A percentile compares a stretch with the other conserved stretches of the same genome.
These are phyloP conservation scores for Corythoichthys intestinalis DNA, from an alignment of 2,113 vertebrate genomes.

Conservation along the genomic window DNA sequence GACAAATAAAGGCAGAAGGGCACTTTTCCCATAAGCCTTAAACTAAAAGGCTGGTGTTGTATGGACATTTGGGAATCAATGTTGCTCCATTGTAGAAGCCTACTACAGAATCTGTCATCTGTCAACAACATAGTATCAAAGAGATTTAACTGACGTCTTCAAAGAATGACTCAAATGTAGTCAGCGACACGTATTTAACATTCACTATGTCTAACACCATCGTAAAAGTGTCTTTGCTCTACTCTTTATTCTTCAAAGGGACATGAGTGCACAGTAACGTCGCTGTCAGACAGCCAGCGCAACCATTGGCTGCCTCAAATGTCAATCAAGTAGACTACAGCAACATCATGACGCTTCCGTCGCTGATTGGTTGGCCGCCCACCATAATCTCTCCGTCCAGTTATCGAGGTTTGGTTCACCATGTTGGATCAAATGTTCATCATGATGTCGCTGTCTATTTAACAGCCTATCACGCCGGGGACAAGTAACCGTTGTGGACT, in stretches of 20 bases:
- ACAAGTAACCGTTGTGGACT: slow-evolving; percentile 23
- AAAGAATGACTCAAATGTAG: not conserved
- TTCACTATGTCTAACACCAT: not conserved
- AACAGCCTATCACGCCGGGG: slow-evolving; percentile 35
- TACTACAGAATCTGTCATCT: not conserved
- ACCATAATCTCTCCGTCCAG: slow-evolving; percentile 42
- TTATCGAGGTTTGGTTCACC: slow-evolving; percentile 49
- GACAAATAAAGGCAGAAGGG: no score
- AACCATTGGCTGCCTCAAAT: slow-evolving; percentile 34
- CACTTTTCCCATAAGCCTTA: no score
- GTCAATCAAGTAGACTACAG: slow-evolving; percentile 49
- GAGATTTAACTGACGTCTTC: not conserved
- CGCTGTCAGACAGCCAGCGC: not conserved
- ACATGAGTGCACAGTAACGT: not conserved
- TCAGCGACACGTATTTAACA: not conserved
- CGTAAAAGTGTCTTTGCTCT: not conserved
- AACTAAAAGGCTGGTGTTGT: no score
- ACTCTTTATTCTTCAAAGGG: not conserved
- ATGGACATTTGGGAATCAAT: no score
- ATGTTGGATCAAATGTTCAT: slow-evolving; percentile 56
- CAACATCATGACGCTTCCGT: slow-evolving; percentile 36
- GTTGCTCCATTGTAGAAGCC: no score
- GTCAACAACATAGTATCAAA: not conserved
- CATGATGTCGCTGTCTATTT: slow-evolving; percentile 5
- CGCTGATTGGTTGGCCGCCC: slow-evolving; percentile 50